Evolutionary conservation across 2,113 vertebrate genomes (phyloP), one percentile per base, ranked within the genome.

Genomic region (Gila orcuttii): DNA sequence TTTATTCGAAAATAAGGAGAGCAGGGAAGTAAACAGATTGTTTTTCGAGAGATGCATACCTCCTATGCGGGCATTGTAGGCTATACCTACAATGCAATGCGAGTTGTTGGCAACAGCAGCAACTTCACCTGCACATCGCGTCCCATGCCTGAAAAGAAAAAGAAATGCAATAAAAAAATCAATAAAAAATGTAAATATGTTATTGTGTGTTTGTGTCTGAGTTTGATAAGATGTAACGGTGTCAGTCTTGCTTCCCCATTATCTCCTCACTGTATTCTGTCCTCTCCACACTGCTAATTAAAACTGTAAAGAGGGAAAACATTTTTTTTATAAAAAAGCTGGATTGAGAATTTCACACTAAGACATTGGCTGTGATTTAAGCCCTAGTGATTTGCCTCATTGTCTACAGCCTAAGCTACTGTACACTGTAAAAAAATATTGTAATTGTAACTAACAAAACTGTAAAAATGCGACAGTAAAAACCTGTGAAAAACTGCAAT

Each of bases 101-200:
- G 97, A 97, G 90, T 98, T 98, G 92, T 98, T 98, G 0, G 97
- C 97, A 0, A 90, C 95, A 0, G 97, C 97, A 0, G 97, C 97
- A 25, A 98, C 97, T 88, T 97, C 97, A 15, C 97, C 97, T 0
- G 97, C 97, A 57, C 97, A 98, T 5, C 97, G 96, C 5, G 97
- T 98, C 62, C 97, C 97, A 0, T 98, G 97, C 86, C 97, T 98
- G 88, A 28, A 79, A 50, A 77, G 66, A 85, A 60, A 87, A 79
- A 87, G 6, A 89, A 52, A 15, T 17, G 7, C 57, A 79, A 7
- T 50, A 0, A 21, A 55, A 25, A 31, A 19, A 2, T 33, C 5
- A 50, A n/a, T 50, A 2, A 7, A 28, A 64, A 19, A 8, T 4
- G 1, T 3, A 45, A 7, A 52, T 2, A 25, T 50, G 3, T 28